Evolutionary conservation across 53 echinoderm and acorn worm species (phyloP), one percentile per base, ranked within the genome.

Genomic region (Paracentrotus lividus): DNA sequence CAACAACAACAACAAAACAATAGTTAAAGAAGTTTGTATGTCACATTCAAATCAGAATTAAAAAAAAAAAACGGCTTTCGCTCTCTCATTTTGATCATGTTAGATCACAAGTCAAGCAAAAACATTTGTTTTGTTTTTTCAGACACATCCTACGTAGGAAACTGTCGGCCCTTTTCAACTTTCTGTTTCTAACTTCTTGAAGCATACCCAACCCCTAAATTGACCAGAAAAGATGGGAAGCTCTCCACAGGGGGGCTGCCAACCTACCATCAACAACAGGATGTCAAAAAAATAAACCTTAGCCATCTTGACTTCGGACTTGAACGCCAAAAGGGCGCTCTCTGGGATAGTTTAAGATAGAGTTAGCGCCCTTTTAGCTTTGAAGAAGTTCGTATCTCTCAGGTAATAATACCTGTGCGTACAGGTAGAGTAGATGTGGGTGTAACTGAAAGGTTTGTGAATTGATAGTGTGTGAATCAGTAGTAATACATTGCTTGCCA

Each of bases 181-280:
- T 53, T 86, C 86, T 53, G 1, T 86, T 36, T 34, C 36, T 69
- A 23, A n/a, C 47, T 20, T 54, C 29, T 53, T 53, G 56, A 36
- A 38, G 69, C 20, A 8, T 51, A 55, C 53, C 31, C 56, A 86
- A 65, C 54, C 43, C 61, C 42, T n/a, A 88, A 42, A 88, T 54
- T 88, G 64, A 88, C 88, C 88, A 61, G 13, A 61, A 36, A 44
- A 88, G 88, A 88, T 88, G 65, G 88, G 88, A 88, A 61, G 64
- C 43, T 10, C 88, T 58, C 88, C 5, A 12, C 88, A 61, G 88
- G 88, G 88, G 59, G 88, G 18, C 42, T 88, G 88, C 64, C 88
- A 65, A 60, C 88, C 88, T 42, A 88, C 59, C 64, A 88, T 88
- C 88, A 88, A 88, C 38, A 88, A 88, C 88, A 88, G 88, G 88